Evolutionary conservation across 2,888 invertebrate genomes (phyloP).

Genomic region (Campopleginae sp.): DNA sequence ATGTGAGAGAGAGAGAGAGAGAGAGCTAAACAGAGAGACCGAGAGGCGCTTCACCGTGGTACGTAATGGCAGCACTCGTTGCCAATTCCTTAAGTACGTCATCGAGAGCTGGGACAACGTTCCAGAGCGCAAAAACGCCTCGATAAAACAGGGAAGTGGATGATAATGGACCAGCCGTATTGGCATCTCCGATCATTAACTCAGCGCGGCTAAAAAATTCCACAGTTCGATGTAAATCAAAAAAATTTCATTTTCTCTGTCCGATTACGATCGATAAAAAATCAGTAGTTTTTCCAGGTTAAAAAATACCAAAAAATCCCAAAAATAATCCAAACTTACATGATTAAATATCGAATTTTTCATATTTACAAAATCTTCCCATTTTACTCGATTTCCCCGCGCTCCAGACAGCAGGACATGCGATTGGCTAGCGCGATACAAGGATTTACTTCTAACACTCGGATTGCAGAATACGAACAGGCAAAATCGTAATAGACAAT

Average conservation of each 20-base stretch:
- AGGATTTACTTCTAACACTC: slow-evolving; percentile 33
- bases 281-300: neutral
- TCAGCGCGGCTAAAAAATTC: neutral
- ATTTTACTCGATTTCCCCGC: slow-evolving; percentile 1
- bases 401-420: neutral
- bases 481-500: slow-evolving; percentile 46
- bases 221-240: neutral
- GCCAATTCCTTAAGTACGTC: slow-evolving; percentile 46
- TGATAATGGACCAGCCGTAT: slow-evolving; percentile 10
- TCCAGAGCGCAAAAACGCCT: neutral
- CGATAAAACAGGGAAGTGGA: slow-evolving; percentile 18
- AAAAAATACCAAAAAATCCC: neutral
- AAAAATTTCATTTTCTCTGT: neutral
- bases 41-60: slow-evolving; percentile 3
- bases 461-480: slow-evolving; percentile 2
- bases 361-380: neutral
- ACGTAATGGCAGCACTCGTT: slow-evolving; percentile 42
- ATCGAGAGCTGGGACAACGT: slow-evolving; percentile 12
- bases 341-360: neutral
- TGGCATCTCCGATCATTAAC: neutral
- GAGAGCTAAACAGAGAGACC: neutral
- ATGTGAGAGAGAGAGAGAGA: slow-evolving; percentile 10
- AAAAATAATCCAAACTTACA: neutral
- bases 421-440: slow-evolving; percentile 24
- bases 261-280: neutral